phyloP scores from a whole-genome alignment of 2,888 invertebrate species.

The Nephrotoma flavescens region DNA sequence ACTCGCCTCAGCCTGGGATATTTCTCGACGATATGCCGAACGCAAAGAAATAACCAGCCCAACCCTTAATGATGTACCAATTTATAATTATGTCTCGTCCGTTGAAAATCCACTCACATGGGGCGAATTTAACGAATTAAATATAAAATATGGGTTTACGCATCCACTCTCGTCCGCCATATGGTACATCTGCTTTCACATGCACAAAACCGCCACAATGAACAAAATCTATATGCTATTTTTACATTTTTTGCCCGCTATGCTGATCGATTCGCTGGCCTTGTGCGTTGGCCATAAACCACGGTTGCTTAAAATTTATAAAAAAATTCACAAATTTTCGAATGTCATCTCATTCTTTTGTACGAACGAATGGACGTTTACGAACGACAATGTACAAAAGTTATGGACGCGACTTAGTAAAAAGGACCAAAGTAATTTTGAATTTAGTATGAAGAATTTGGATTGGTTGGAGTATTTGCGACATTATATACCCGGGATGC shows the following conservation, averaged over 20 bases:
- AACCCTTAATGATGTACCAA: slow-evolving; percentile 28
- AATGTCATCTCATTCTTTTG: slow-evolving; percentile 61
- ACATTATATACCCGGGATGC: slow-evolving; percentile 52
- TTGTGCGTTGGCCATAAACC: slow-evolving; percentile 38
- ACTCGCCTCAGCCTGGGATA: slow-evolving; percentile 31
- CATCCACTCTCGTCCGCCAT: slow-evolving; percentile 49
- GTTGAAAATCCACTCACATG: slow-evolving; percentile 66
- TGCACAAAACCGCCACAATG: slow-evolving; percentile 22
- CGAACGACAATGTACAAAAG: slow-evolving; percentile 39
- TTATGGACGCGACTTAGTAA: slow-evolving; percentile 31
- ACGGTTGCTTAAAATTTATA: slow-evolving; percentile 60
- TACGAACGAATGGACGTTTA: slow-evolving; percentile 53
- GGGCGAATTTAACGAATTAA: slow-evolving; percentile 46
- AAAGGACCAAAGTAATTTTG: slow-evolving; percentile 41
- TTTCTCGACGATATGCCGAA: slow-evolving; percentile 11
- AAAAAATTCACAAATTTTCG: slow-evolving; percentile 64
- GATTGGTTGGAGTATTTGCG: slow-evolving; percentile 60
- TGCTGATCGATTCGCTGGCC: slow-evolving; percentile 39
- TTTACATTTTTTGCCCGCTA: slow-evolving; percentile 49
- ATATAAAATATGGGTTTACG: slow-evolving; percentile 34
- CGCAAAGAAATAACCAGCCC: neutral
- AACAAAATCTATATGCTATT: slow-evolving; percentile 22
- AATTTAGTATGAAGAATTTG: slow-evolving; percentile 54
- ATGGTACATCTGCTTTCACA: slow-evolving; percentile 45
- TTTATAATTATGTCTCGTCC: slow-evolving; percentile 80